Conservation (phyloP, 2,113 vertebrate genomes). For the Paedocypris sp. region DNA sequence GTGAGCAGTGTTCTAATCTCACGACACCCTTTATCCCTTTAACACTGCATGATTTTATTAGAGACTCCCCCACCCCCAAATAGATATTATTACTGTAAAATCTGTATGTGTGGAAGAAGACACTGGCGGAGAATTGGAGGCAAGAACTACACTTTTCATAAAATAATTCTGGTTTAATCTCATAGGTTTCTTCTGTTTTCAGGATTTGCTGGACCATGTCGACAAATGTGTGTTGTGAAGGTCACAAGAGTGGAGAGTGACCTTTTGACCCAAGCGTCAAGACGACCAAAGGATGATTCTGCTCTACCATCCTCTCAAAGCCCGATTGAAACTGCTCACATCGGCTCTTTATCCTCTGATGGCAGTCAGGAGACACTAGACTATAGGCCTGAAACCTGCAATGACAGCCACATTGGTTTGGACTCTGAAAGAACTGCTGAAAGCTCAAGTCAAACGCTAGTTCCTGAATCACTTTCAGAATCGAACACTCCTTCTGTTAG, state of each 20-base stretch:
- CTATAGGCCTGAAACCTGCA: not conserved
- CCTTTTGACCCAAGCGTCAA: conserved; percentile 22
- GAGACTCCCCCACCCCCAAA: too few species aligned
- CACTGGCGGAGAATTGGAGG: not conserved
- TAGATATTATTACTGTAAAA: too few species aligned
- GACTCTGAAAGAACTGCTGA: conserved; percentile 11
- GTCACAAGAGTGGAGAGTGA: conserved; percentile 60
- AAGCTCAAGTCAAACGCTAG: not conserved
- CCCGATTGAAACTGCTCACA: too few species aligned
- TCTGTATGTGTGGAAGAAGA: too few species aligned
- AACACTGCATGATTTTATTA: too few species aligned
- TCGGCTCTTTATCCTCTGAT: too few species aligned
- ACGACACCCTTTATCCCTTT: too few species aligned
- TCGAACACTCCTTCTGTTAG: not conserved
- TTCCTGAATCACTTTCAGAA: not conserved
- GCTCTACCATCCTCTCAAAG: too few species aligned
- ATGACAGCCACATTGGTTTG: not conserved
- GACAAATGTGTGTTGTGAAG: conserved; percentile 64
- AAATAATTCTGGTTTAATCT: not conserved
- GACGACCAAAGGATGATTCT: conserved; percentile 26
- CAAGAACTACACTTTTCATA: not conserved
- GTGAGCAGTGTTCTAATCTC: too few species aligned
- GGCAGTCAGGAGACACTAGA: too few species aligned
- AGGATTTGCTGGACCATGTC: conserved; percentile 48
- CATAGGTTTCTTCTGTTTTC: not conserved